Conservation (phyloP, 2,888 invertebrate species). For the Asteroscopus sphinx region DNA sequence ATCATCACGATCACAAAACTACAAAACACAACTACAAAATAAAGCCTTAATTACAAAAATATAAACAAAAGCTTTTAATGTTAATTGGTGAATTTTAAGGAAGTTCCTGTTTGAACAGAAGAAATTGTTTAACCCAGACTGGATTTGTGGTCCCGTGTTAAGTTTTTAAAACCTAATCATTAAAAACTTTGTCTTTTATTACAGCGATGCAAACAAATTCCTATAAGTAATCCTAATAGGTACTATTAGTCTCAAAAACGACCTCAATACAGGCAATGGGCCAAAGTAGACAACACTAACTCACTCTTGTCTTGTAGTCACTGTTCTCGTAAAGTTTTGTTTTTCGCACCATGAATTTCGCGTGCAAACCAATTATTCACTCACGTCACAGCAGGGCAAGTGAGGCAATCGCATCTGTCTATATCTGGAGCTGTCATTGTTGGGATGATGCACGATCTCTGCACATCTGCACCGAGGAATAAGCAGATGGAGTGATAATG, state of each 20-base stretch:
- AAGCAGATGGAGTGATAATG: conserved; percentile 15
- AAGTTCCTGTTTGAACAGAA: no score
- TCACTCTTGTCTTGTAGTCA: conserved; percentile 18
- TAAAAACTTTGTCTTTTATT: no score
- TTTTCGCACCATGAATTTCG: conserved; percentile 47
- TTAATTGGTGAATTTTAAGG: no score
- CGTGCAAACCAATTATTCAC: conserved; percentile 59
- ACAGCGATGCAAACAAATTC: no score
- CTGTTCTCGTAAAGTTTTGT: conserved; percentile 33
- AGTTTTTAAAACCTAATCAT: no score
- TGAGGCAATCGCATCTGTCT: conserved; percentile 63
- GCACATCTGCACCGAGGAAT: conserved; percentile 14
- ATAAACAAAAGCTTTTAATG: no score
- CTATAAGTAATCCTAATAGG: not conserved
- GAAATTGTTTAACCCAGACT: no score
- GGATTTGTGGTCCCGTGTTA: no score
- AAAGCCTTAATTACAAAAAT: no score
- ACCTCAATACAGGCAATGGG: not conserved
- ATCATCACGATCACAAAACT: no score
- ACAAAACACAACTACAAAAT: no score
- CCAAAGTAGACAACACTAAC: conserved; percentile 20
- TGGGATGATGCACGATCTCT: conserved; percentile 69
- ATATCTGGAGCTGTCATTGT: conserved; percentile 75
- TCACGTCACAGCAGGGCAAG: conserved; percentile 49
- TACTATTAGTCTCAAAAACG: conserved; percentile 4